Base-by-base conservation (phyloP, 2,113 vertebrate genomes). In the Cynocephalus volans region DNA sequence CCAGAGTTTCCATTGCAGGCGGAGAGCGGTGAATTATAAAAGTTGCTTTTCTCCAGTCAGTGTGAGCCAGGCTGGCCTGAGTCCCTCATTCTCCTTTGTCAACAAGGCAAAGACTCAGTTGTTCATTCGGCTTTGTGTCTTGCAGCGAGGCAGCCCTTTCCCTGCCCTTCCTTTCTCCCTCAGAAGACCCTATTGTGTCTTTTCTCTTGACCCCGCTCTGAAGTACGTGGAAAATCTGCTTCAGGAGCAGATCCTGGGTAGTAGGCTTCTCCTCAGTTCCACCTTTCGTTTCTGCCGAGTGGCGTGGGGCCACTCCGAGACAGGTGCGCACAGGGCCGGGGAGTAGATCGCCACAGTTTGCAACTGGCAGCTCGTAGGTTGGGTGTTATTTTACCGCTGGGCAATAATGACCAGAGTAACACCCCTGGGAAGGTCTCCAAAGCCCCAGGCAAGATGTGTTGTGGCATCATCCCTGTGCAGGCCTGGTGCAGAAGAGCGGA, bases 51-150 rank as follows among this genome's bases (percentile, higher is more conserved):
- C 65, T 94, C 58, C 84, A 50, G 92, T 52, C 4, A 84, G 19
- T 96, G 95, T 76, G 89, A 96, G 93, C 23, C 31, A 36, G 84
- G 23, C 96, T 98, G 97, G 96, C 97, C 2, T 1, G 31, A 31
- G 54, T 96, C 94, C 96, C 88, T 88, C 62, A 97, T 97, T 97
- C 88, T 97, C 77, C 94, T 98, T 97, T 97, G 96, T 98, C 96
- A 95, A 60, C 0, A 24, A 96, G 93, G 97, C 95, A 97, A 97
- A 98, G 96, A 88, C 87, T 62, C 65, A n/a, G 85, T 97, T 93
- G 93, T 97, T 97, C 87, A 26, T 62, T 50, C 41, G 24, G 76
- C 72, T 89, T 96, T 92, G 85, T 88, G 90, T 90, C 96, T 96
- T 81, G 24, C 31, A 73, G 36, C 0, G 3, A 86, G 36, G 82